phyloP scores from a whole-genome alignment of 2,797 vertebrate species.

The Serranus cabrilla region DNA sequence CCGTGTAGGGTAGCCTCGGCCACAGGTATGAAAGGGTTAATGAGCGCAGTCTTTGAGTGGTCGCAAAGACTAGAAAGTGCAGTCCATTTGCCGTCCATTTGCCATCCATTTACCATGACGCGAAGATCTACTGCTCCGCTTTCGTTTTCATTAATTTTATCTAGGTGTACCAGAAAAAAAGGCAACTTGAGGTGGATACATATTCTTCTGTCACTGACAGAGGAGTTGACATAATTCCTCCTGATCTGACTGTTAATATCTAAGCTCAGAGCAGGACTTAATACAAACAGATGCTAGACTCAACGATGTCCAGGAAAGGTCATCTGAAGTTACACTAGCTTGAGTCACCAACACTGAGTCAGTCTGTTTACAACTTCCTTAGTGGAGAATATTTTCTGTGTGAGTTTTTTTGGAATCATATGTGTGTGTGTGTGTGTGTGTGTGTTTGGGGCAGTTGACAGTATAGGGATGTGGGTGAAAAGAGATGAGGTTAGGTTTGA shows the following conservation, averaged over 20 bases:
- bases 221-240: too few relatives aligned
- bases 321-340: not conserved
- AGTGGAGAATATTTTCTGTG: not conserved
- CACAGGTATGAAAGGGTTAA: too few relatives aligned
- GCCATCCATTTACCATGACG: too few relatives aligned
- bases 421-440: constrained; percentile 5
- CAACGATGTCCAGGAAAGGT: not conserved
- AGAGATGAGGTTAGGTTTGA: constrained; percentile 5
- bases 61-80: too few relatives aligned
- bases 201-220: too few relatives aligned
- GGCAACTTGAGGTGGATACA: too few relatives aligned
- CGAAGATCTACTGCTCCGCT: too few relatives aligned
- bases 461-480: not conserved
- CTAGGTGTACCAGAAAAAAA: too few relatives aligned
- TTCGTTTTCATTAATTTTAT: too few relatives aligned
- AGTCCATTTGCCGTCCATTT: too few relatives aligned
- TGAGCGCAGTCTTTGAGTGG: too few relatives aligned
- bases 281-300: not conserved
- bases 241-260: not conserved
- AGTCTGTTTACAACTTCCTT: not conserved
- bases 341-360: not conserved
- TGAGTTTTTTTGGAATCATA: not conserved
- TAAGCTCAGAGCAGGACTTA: not conserved
- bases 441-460: not conserved
- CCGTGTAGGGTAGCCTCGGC: too few relatives aligned